A percentile compares a stretch with the other conserved stretches of the same genome.
phyloP scores from a whole-genome alignment of 2,113 vertebrate genomes.

The Glaucomys volans region DNA sequence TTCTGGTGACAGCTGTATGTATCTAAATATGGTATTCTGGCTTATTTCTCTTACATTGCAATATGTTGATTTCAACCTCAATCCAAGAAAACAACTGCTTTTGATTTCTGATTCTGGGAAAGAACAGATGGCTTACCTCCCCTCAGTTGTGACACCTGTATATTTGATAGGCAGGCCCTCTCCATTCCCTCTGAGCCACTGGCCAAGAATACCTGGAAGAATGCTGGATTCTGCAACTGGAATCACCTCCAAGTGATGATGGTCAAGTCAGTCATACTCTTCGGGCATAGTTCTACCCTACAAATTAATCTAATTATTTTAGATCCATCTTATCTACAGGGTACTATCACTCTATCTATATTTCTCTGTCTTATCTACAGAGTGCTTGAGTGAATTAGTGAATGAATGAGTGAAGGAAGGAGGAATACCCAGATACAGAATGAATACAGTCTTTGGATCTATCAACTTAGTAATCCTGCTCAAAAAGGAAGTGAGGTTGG shows the following conservation, averaged over 20 bases:
- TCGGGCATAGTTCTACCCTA: not conserved
- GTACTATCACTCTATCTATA: too few species aligned
- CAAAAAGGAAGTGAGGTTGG: not conserved
- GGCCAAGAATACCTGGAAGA: not conserved
- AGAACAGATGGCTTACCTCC: not conserved
- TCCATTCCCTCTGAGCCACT: not conserved
- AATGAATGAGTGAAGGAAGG: not conserved
- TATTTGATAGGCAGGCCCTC: too few species aligned
- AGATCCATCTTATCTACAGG: too few species aligned
- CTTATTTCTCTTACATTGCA: not conserved
- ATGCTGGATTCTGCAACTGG: not conserved
- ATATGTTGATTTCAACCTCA: not conserved
- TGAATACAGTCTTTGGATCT: not conserved
- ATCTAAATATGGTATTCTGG: not conserved
- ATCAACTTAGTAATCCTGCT: not conserved
- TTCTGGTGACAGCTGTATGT: too few species aligned
- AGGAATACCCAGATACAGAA: not conserved
- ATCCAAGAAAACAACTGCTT: not conserved
- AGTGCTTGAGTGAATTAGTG: not conserved
- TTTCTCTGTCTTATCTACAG: not conserved
- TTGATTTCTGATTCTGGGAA: not conserved
- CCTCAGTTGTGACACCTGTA: not conserved
- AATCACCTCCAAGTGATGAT: not conserved
- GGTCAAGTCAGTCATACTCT: not conserved
- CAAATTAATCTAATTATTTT: not conserved